Evolutionary conservation across 2,888 invertebrate species (phyloP).

Genomic region (Sthenelais limicola): DNA sequence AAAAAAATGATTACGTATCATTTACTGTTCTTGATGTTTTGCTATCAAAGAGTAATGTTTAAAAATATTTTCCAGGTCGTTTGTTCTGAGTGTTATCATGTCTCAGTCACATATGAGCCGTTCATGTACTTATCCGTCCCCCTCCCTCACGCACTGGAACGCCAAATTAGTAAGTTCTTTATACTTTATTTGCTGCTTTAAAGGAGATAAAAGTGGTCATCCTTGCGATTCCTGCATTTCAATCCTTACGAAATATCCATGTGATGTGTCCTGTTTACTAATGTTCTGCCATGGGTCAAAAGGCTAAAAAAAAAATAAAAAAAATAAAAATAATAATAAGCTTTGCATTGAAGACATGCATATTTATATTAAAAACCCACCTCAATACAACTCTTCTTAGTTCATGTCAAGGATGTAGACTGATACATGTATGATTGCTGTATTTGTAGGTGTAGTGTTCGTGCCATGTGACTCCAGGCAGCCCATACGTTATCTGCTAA

Average conservation of each 20-base stretch:
- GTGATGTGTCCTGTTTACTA: no score
- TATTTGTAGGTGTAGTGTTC: conserved; percentile 75
- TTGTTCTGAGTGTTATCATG: conserved; percentile 77
- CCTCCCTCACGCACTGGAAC: conserved; percentile 78
- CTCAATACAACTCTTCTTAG: no score
- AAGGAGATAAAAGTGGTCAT: no score
- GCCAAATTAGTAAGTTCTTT: conserved; percentile 75
- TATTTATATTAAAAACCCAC: no score
- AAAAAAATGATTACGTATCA: no score
- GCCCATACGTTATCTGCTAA: conserved; percentile 75
- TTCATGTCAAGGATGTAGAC: neutral
- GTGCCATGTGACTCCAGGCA: conserved; percentile 73
- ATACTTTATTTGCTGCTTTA: no score
- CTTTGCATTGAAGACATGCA: no score
- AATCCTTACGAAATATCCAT: no score
- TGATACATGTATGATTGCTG: neutral
- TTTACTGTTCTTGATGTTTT: neutral
- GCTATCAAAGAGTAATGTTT: neutral
- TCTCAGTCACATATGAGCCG: conserved; percentile 79
- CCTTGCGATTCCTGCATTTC: no score
- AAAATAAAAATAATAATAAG: no score
- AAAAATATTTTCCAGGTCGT: conserved; percentile 74
- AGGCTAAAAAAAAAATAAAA: no score
- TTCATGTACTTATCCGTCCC: conserved; percentile 81
- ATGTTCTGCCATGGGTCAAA: no score